phyloP scores from a whole-genome alignment of 2,113 vertebrate species.

The Pelecanus crispus region DNA sequence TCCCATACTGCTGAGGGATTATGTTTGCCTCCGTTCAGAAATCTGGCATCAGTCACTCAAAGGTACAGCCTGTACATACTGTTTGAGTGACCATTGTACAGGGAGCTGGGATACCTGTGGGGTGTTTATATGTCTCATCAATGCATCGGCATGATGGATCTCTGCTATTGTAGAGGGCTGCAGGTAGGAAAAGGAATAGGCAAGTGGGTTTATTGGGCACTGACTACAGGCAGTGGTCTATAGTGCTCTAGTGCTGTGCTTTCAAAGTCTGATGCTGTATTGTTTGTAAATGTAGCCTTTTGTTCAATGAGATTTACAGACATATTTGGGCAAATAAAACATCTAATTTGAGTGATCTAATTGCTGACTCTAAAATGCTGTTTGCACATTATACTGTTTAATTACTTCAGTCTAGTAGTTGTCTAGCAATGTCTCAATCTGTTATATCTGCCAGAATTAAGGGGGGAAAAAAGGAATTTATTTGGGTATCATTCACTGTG shows the following conservation, averaged over 20 bases:
- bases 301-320: background rate
- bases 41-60: background rate
- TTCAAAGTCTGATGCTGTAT: background rate
- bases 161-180: background rate
- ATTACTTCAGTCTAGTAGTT: constrained; percentile 54
- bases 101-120: background rate
- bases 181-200: background rate
- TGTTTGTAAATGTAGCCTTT: constrained; percentile 27
- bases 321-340: constrained; percentile 37
- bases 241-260: background rate
- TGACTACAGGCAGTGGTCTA: background rate
- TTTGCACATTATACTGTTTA: constrained; percentile 51
- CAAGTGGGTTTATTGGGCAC: too few relatives aligned
- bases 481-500: background rate
- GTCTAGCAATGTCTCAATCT: constrained; percentile 43
- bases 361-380: constrained; percentile 48
- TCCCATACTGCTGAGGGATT: background rate
- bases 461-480: background rate
- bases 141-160: background rate
- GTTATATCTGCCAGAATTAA: constrained; percentile 21
- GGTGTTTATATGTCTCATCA: fast-evolving
- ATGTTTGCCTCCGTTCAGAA: background rate
- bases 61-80: fast-evolving
- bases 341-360: constrained; percentile 41
- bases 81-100: background rate